Conservation (phyloP, 2,888 invertebrate genomes). For the Elysia crispata region DNA sequence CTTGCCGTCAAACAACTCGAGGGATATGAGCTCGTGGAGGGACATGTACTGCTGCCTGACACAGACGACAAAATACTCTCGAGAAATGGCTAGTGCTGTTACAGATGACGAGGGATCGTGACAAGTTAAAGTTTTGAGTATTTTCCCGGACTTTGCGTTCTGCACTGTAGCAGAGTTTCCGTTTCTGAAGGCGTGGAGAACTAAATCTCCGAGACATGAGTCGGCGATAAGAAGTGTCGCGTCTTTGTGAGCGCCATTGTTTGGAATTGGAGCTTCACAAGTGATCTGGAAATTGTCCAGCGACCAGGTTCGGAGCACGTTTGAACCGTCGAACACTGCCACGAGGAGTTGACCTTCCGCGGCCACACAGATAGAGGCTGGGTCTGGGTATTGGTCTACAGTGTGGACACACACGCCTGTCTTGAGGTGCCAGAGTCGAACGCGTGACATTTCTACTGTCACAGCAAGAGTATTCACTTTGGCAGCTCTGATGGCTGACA, state of each 20-base stretch:
- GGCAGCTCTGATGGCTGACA: slow-evolving; percentile 63
- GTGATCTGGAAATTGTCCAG: slow-evolving; percentile 59
- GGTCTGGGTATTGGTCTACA: slow-evolving; percentile 67
- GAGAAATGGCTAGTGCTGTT: slow-evolving; percentile 68
- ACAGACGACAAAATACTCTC: slow-evolving; percentile 73
- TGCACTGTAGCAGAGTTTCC: slow-evolving; percentile 67
- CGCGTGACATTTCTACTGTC: slow-evolving; percentile 67
- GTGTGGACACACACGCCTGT: slow-evolving; percentile 60
- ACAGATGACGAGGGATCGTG: slow-evolving; percentile 68
- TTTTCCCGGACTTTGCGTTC: slow-evolving; percentile 67
- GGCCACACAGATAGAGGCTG: slow-evolving; percentile 68
- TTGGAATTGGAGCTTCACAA: slow-evolving; percentile 59
- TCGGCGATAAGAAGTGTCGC: slow-evolving; percentile 66
- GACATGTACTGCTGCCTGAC: slow-evolving; percentile 72
- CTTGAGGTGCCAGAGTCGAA: slow-evolving; percentile 69
- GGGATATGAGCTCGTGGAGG: slow-evolving; percentile 67
- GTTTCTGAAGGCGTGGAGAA: slow-evolving; percentile 71
- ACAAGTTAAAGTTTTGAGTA: slow-evolving; percentile 67
- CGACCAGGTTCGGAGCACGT: slow-evolving; percentile 69
- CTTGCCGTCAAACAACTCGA: slow-evolving; percentile 72
- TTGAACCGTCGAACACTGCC: slow-evolving; percentile 71
- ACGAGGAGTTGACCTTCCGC: slow-evolving; percentile 67
- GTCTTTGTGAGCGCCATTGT: slow-evolving; percentile 68
- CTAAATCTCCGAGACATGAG: slow-evolving; percentile 63
- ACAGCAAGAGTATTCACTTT: slow-evolving; percentile 63